Conservation (phyloP, 2,797 vertebrate genomes). For the Adrianichthys oophorus region DNA sequence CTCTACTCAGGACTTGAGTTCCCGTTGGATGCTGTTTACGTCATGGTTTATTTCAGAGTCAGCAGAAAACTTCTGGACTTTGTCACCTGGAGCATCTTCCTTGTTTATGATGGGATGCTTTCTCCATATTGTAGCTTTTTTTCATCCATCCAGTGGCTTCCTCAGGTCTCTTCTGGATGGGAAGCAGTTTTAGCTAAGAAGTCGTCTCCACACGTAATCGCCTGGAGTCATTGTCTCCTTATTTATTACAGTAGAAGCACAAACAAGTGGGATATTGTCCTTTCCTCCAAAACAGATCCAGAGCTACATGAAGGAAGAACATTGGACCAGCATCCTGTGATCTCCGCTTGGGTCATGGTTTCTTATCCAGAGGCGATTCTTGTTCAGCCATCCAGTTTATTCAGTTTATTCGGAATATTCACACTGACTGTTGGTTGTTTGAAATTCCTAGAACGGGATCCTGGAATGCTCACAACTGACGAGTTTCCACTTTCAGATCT, state of each 20-base stretch:
- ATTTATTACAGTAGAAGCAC: background rate
- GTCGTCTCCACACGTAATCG: background rate
- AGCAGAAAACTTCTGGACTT: no score
- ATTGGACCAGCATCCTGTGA: slow-evolving; percentile 22
- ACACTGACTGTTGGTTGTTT: background rate
- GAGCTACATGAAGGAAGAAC: background rate
- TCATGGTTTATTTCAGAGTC: no score
- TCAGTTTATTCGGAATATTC: slow-evolving; percentile 4
- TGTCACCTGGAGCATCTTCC: no score
- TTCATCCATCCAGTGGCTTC: no score
- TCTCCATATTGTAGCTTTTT: no score
- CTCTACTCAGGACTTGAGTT: no score
- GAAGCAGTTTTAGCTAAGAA: background rate
- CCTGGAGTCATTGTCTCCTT: slow-evolving; percentile 4
- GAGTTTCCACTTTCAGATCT: slow-evolving; percentile 5
- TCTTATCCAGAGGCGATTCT: slow-evolving; percentile 7
- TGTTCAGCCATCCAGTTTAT: slow-evolving; percentile 11
- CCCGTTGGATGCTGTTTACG: no score
- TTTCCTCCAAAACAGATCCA: slow-evolving; percentile 8
- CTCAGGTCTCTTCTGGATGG: no score
- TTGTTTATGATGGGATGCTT: no score
- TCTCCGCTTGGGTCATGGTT: slow-evolving; percentile 7
- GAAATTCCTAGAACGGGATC: slow-evolving; percentile 5
- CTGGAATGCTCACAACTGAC: slow-evolving; percentile 5
- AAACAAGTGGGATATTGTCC: slow-evolving; percentile 18